Conservation (phyloP, 2,888 invertebrate species). For the Dolichomitus sp. region DNA sequence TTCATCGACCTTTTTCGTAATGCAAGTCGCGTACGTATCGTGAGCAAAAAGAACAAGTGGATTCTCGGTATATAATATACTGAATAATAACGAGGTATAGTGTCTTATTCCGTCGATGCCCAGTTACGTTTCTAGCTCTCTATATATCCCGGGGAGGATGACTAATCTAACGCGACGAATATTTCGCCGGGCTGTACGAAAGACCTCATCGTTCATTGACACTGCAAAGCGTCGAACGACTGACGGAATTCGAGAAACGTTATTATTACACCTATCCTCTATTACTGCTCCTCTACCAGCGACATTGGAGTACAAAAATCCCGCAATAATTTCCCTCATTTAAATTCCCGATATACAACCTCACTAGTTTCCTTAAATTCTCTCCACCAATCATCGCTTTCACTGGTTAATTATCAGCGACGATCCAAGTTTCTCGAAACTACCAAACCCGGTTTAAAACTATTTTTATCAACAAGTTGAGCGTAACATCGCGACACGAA, state of each 20-base stretch:
- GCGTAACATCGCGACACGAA: slow-evolving; percentile 25
- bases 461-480: slow-evolving; percentile 67
- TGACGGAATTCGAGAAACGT: not conserved
- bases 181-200: slow-evolving; percentile 21
- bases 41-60: slow-evolving; percentile 16
- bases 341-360: slow-evolving; percentile 30
- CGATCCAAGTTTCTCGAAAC: not conserved
- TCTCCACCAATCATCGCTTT: not conserved
- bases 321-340: not conserved
- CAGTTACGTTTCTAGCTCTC: slow-evolving; percentile 7
- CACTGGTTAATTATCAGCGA: not conserved
- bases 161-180: slow-evolving; percentile 37
- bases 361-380: not conserved
- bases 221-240: not conserved
- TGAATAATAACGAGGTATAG: slow-evolving; percentile 35
- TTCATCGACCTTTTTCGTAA: slow-evolving; percentile 49
- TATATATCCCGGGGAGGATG: slow-evolving; percentile 10
- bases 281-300: not conserved
- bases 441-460: not conserved
- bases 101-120: slow-evolving; percentile 1
- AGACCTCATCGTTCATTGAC: slow-evolving; percentile 24
- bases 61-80: not conserved
- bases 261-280: not conserved
- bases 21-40: slow-evolving; percentile 53
- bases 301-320: not conserved